Evolutionary conservation across 2,113 vertebrate genomes (phyloP).

Genomic region (Pao palembangensis): DNA sequence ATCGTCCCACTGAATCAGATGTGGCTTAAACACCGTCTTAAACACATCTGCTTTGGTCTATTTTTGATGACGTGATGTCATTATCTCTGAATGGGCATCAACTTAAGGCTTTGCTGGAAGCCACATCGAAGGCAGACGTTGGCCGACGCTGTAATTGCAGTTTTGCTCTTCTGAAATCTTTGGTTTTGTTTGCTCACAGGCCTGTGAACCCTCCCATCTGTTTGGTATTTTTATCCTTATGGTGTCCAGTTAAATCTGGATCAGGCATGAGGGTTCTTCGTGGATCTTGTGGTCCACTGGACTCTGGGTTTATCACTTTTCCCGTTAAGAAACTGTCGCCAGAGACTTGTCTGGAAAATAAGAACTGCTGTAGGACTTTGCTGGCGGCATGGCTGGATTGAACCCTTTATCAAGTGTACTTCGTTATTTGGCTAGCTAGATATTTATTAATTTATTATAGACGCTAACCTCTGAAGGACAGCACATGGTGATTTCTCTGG

Average conservation of each 20-base stretch:
- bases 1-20: conserved; percentile 8
- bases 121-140: conserved; percentile 63
- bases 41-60: conserved; percentile 31
- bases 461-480: conserved; percentile 3
- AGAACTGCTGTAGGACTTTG: too few species aligned
- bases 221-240: conserved; percentile 69
- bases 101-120: conserved; percentile 45
- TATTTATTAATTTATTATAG: conserved; percentile 15
- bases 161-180: conserved; percentile 57
- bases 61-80: conserved; percentile 55
- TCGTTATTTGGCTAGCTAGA: too few species aligned
- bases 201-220: conserved; percentile 65
- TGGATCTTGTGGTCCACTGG: conserved; percentile 31
- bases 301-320: conserved; percentile 19
- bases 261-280: conserved; percentile 39
- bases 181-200: conserved; percentile 43
- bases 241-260: conserved; percentile 69
- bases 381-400: too few species aligned
- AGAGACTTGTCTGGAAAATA: too few species aligned
- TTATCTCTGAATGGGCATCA: conserved; percentile 51
- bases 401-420: too few species aligned
- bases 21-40: conserved; percentile 9
- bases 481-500: conserved; percentile 2
- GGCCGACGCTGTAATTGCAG: conserved; percentile 64
- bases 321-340: too few species aligned